Evolutionary conservation across 1,140 invertebrate species (phyloP).

Genomic region (Acromyrmex echinatior): DNA sequence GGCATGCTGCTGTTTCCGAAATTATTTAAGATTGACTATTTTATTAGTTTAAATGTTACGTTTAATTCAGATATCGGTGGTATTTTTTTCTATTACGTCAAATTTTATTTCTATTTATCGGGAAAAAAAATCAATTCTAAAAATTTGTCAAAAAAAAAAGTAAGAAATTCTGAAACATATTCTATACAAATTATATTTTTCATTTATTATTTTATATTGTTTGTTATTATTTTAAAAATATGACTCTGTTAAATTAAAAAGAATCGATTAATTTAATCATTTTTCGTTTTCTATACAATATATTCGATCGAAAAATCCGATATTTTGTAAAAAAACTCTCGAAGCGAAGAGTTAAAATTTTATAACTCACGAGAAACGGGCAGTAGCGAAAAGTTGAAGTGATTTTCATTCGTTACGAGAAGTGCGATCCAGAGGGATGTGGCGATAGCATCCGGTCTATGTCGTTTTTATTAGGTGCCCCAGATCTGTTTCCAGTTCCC

Average conservation of each 20-base stretch:
- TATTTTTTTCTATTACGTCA: not conserved
- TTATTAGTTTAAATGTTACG: not conserved
- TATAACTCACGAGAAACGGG: not conserved
- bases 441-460: constrained; percentile 20
- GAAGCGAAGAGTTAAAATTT: constrained; percentile 16
- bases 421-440: constrained; percentile 27
- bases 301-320: not conserved
- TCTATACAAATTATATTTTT: not conserved
- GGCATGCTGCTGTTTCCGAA: not conserved
- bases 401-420: constrained; percentile 47
- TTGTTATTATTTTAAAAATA: not conserved
- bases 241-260: not conserved
- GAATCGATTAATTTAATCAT: not conserved
- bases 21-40: not conserved
- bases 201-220: not conserved
- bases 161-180: not conserved
- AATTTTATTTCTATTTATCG: not conserved
- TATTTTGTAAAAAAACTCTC: constrained; percentile 17
- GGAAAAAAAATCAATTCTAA: not conserved
- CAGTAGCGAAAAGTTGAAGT: constrained; percentile 15
- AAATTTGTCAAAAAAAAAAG: not conserved
- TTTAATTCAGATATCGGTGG: too few species aligned
- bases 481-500: constrained; percentile 24
- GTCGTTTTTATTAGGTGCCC: constrained; percentile 55
- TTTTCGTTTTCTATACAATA: constrained; percentile 5